Evolutionary conservation across 2,888 invertebrate genomes (phyloP).

Genomic region (Cerastis rubricosa): DNA sequence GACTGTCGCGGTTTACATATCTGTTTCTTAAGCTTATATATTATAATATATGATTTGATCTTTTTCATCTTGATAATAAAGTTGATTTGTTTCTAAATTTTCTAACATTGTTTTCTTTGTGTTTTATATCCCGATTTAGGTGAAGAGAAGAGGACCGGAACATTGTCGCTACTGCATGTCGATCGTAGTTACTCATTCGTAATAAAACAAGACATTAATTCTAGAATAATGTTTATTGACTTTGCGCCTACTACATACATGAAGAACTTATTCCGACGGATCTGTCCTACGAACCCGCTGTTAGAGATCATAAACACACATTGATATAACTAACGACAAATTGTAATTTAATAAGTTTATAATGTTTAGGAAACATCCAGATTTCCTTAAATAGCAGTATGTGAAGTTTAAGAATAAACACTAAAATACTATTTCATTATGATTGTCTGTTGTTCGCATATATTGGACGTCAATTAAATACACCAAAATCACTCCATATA

Average conservation of each 20-base stretch:
- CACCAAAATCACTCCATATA: neutral
- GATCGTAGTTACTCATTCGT: neutral
- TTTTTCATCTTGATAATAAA: constrained; percentile 91
- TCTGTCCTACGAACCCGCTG: neutral
- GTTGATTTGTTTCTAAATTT: constrained; percentile 91
- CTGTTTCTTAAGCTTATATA: constrained; percentile 87
- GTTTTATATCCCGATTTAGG: constrained; percentile 10
- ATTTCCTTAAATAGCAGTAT: neutral
- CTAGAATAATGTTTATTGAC: constrained; percentile 22
- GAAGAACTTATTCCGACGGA: neutral
- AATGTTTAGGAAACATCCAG: neutral
- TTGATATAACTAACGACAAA: neutral
- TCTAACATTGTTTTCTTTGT: constrained; percentile 78
- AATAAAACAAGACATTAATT: constrained; percentile 22
- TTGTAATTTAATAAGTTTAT: neutral
- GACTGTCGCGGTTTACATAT: constrained; percentile 78
- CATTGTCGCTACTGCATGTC: neutral
- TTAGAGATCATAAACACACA: constrained; percentile 11
- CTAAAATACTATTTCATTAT: neutral
- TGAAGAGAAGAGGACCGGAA: neutral
- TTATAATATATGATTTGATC: constrained; percentile 86
- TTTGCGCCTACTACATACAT: constrained; percentile 7
- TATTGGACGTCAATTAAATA: neutral
- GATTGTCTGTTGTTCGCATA: neutral
- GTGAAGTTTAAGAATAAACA: neutral